phyloP scores from a whole-genome alignment of 2,113 vertebrate species.

The Chaetura pelagica region DNA sequence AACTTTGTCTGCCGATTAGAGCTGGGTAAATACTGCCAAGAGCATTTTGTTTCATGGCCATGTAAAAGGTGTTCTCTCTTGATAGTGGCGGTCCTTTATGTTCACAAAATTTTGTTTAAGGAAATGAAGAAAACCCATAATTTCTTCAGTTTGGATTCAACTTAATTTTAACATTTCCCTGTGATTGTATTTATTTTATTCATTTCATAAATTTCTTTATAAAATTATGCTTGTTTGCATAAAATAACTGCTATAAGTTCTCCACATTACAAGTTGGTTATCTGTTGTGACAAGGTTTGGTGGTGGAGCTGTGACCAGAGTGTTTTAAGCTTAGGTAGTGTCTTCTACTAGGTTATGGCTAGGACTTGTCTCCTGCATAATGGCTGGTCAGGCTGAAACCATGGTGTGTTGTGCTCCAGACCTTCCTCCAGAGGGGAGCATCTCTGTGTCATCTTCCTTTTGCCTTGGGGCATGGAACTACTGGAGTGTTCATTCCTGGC shows the following conservation, averaged over 20 bases:
- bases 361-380: not conserved
- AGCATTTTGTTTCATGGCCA: not conserved
- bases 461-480: not conserved
- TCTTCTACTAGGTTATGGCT: not conserved
- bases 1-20: not conserved
- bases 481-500: not conserved
- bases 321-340: not conserved
- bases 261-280: rapidly evolving
- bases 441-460: not conserved
- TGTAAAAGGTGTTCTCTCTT: not conserved
- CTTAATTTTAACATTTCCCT: not conserved
- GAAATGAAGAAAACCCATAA: not conserved
- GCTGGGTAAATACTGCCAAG: not conserved
- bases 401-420: not conserved
- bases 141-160: not conserved
- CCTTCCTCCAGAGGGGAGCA: rapidly evolving
- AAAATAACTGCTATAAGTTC: not conserved
- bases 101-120: not conserved
- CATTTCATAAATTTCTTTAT: not conserved
- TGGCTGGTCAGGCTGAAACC: not conserved
- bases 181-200: not conserved
- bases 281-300: not conserved
- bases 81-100: not conserved
- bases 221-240: not conserved
- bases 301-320: not conserved